Conservation (phyloP, 2,888 invertebrate genomes). For the Papilio gigon region DNA sequence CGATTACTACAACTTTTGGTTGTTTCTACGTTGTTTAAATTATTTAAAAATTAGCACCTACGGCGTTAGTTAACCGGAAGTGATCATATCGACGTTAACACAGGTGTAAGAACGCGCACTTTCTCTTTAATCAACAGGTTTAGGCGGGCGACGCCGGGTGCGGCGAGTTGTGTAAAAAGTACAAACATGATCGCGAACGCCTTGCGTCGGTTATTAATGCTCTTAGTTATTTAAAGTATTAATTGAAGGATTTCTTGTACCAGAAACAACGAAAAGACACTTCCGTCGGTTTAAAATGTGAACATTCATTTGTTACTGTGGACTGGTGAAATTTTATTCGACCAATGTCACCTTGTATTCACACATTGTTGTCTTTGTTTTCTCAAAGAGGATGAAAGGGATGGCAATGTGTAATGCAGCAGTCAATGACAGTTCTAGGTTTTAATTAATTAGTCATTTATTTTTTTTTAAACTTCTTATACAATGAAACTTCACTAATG, state of each 20-base stretch:
- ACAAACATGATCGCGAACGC: conserved; percentile 28
- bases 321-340: too few relatives aligned
- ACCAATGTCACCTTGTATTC: too few relatives aligned
- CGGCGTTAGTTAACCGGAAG: conserved; percentile 66
- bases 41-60: conserved; percentile 63
- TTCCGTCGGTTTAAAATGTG: neutral
- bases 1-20: neutral
- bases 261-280: conserved; percentile 13
- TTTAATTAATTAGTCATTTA: too few relatives aligned
- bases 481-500: too few relatives aligned
- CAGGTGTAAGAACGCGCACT: conserved; percentile 67
- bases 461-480: too few relatives aligned
- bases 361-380: too few relatives aligned
- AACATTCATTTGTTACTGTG: neutral
- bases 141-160: conserved; percentile 54
- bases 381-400: too few relatives aligned
- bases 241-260: conserved; percentile 24
- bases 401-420: too few relatives aligned
- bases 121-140: conserved; percentile 71
- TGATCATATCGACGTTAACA: conserved; percentile 54
- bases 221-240: conserved; percentile 28
- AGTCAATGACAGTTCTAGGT: too few relatives aligned
- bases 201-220: conserved; percentile 27
- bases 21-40: conserved; percentile 43
- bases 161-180: conserved; percentile 53